Evolutionary conservation across 1,140 invertebrate genomes (phyloP).

Genomic region (Macrosteles quadrilineatus): DNA sequence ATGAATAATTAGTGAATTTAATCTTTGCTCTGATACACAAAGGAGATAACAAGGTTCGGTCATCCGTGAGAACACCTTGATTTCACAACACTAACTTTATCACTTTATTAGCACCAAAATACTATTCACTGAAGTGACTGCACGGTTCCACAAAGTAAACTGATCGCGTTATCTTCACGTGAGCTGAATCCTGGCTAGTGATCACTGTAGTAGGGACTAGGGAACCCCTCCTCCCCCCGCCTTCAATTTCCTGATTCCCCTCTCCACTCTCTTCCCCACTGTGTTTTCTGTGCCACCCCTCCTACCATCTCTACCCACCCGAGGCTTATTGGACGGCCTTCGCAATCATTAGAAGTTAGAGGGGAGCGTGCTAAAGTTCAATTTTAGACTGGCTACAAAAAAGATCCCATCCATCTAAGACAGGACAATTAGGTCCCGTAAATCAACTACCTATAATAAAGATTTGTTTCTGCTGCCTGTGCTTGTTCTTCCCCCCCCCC

Average conservation of each 20-base stretch:
- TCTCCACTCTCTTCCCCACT: constrained; percentile 28
- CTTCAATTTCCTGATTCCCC: constrained; percentile 33
- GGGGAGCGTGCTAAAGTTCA: constrained; percentile 28
- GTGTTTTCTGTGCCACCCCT: constrained; percentile 29
- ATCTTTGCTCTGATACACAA: constrained; percentile 3
- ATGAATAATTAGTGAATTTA: neutral
- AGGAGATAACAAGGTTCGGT: neutral
- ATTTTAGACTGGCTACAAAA: constrained; percentile 30
- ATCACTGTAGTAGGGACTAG: constrained; percentile 30
- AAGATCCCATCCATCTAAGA: neutral
- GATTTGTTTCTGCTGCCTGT: too few species aligned
- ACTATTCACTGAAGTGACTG: neutral
- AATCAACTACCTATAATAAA: too few species aligned
- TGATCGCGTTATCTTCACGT: constrained; percentile 24
- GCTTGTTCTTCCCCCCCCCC: too few species aligned
- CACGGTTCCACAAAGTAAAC: neutral
- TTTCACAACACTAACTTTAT: neutral
- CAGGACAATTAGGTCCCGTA: too few species aligned
- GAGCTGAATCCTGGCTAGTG: constrained; percentile 29
- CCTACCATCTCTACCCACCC: constrained; percentile 13
- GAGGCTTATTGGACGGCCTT: constrained; percentile 21
- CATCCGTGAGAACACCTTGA: neutral
- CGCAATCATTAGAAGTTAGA: constrained; percentile 24
- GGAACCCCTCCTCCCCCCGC: neutral
- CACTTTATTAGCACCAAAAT: neutral